Evolutionary conservation across 37 sponge, comb jelly and placozoan species (phyloP).

Genomic region (Tethya wilhelma): DNA sequence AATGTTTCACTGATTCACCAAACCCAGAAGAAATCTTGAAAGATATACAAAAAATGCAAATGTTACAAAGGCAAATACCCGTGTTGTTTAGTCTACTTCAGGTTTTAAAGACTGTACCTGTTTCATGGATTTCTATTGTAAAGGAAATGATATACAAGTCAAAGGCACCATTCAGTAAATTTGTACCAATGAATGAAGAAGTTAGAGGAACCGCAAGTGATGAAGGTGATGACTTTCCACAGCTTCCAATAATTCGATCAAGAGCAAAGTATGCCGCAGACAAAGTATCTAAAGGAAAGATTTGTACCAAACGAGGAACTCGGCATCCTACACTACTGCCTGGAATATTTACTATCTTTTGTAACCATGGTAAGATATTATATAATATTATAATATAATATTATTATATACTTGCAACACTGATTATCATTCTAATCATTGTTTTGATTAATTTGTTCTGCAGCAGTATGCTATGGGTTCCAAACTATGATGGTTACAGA

Average conservation of each 20-base stretch:
- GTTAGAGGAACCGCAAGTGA: too few species aligned
- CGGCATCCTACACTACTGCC: conserved; percentile 38
- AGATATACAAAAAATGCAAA: not conserved
- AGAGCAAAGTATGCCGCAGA: conserved; percentile 40
- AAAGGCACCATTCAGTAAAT: not conserved
- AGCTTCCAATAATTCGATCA: conserved; percentile 1
- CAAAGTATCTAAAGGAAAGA: not conserved
- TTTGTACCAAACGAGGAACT: conserved; percentile 19
- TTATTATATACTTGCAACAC: not conserved
- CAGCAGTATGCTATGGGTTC: conserved; percentile 56
- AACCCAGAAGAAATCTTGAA: not conserved
- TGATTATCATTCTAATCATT: too few species aligned
- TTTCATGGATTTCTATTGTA: not conserved
- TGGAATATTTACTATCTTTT: conserved; percentile 47
- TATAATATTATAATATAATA: too few species aligned
- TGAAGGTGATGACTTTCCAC: conserved; percentile 17
- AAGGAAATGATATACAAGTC: not conserved
- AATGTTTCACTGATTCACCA: not conserved
- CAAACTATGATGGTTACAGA: conserved; percentile 36
- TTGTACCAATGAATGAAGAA: too few species aligned
- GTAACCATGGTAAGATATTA: conserved; percentile 38
- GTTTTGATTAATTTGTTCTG: not conserved
- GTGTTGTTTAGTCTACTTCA: not conserved
- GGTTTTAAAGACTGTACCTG: not conserved
- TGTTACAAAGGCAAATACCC: not conserved